Percentiles rank a stretch among this genome's conserved stretches.
phyloP scores from a whole-genome alignment of 2,797 vertebrate species.

The Sciurus carolinensis region DNA sequence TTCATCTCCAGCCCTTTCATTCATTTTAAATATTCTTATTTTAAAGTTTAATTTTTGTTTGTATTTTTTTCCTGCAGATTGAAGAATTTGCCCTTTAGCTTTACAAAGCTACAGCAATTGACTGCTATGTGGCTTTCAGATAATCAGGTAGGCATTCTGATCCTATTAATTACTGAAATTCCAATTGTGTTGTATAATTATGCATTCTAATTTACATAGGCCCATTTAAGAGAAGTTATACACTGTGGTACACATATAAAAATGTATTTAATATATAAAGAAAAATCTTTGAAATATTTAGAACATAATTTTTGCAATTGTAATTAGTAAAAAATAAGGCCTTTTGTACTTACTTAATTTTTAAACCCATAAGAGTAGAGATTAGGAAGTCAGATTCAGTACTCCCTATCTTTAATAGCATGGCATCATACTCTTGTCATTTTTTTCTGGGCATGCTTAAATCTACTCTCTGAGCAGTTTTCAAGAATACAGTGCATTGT shows the following conservation, averaged over 20 bases:
- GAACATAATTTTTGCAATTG: slow-evolving; percentile 19
- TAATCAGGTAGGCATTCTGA: slow-evolving; percentile 94
- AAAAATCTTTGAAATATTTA: slow-evolving; percentile 51
- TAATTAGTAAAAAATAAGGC: slow-evolving; percentile 43
- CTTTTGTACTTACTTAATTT: slow-evolving; percentile 24
- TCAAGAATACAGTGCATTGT: not conserved
- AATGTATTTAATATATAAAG: not conserved
- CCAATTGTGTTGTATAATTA: not conserved
- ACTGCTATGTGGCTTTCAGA: slow-evolving; percentile 99
- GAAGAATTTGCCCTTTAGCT: slow-evolving; percentile 97
- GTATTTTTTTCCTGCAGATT: slow-evolving; percentile 90
- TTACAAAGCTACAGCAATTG: slow-evolving; percentile 97
- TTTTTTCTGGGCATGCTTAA: not conserved
- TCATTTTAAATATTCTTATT: slow-evolving; percentile 50
- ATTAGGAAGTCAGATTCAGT: slow-evolving; percentile 30
- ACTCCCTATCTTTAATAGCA: not conserved
- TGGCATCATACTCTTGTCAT: not conserved
- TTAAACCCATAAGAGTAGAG: not conserved
- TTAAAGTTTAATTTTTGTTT: slow-evolving; percentile 77
- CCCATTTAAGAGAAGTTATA: slow-evolving; percentile 44
- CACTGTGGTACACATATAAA: not conserved
- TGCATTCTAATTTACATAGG: slow-evolving; percentile 45
- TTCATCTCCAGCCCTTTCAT: not conserved
- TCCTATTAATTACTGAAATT: slow-evolving; percentile 64
- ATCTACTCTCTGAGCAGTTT: not conserved